Evolutionary conservation across 2,113 vertebrate genomes (phyloP), one percentile per base, ranked within the genome.

Genomic region (Clarias macrocephalus): DNA sequence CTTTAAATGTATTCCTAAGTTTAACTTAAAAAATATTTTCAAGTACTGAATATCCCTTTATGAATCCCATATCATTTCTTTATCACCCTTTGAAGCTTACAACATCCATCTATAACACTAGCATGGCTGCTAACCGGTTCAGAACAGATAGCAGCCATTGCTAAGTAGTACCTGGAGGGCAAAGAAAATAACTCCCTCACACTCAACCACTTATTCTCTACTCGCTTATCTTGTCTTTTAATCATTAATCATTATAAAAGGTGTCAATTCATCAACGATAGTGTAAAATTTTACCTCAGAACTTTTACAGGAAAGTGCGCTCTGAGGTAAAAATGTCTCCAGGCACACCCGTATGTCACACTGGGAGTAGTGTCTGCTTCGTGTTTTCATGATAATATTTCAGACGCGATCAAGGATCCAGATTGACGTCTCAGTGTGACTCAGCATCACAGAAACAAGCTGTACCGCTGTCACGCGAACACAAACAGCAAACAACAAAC

Each of bases 381-480:
- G 25, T 60, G 18, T 62, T 82, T 63, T 82, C 59, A 12, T 62
- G 21, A 0, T 62, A 37, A 57, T 84, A 59, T 84, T 72, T 84
- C 52, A 42, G 59, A 72, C 57, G 42, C 81, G 54, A 86, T 86
- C 79, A 85, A 79, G 60, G 33, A 63, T 66, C 28, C 42, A 54
- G 84, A 54, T 42, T 66, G 75, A 79, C 75, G 62, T 48, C 42
- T 79, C 48, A 18, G 42, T 79, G 56, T 85, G 73, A 77, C n/a
- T 63, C 60, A 85, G 73, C 42, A 28, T 56, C 28, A 66, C 84
- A 65, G 73, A 77, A 79, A 66, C 84, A 79, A 79, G 84, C 66
- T 62, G 84, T 77, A 77, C 57, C 37, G 42, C 48, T 75, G 80
- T 82, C 86, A 76, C 72, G 66, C 86, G 91, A 42, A 87, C 21